Evolutionary conservation across 2,888 invertebrate genomes (phyloP).

Genomic region (Stratiomys singularior): DNA sequence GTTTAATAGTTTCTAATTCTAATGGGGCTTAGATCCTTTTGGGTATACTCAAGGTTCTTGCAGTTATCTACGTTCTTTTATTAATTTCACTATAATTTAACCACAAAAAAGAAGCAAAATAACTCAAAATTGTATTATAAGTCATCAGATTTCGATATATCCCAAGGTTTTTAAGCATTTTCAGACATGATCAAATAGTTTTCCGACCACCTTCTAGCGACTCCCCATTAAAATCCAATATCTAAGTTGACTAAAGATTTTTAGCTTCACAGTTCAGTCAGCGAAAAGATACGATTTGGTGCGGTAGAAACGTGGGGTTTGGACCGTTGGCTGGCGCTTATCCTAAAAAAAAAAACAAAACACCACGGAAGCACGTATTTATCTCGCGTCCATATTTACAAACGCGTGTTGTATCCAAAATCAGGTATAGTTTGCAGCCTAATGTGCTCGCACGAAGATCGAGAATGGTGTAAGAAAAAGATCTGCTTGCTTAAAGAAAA

Average conservation of each 20-base stretch:
- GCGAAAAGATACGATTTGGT: slow-evolving; percentile 4
- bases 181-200: too few relatives aligned
- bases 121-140: too few relatives aligned
- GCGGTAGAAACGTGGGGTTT: background rate
- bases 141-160: too few relatives aligned
- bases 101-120: too few relatives aligned
- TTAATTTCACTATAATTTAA: too few relatives aligned
- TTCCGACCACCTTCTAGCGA: too few relatives aligned
- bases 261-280: background rate
- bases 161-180: too few relatives aligned
- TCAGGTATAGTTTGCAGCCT: slow-evolving; percentile 17
- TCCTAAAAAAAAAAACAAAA: background rate
- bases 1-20: too few relatives aligned
- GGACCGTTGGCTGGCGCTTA: background rate
- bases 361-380: background rate
- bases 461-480: slow-evolving; percentile 5
- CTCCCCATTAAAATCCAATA: background rate
- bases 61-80: too few relatives aligned
- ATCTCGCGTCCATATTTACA: background rate
- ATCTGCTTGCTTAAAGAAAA: slow-evolving; percentile 22
- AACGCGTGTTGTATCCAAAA: background rate
- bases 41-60: too few relatives aligned
- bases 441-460: background rate
- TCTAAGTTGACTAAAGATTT: background rate
- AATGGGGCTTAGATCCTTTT: too few relatives aligned